Evolutionary conservation across 2,888 invertebrate species (phyloP).

Genomic region (Merodon equestris): DNA sequence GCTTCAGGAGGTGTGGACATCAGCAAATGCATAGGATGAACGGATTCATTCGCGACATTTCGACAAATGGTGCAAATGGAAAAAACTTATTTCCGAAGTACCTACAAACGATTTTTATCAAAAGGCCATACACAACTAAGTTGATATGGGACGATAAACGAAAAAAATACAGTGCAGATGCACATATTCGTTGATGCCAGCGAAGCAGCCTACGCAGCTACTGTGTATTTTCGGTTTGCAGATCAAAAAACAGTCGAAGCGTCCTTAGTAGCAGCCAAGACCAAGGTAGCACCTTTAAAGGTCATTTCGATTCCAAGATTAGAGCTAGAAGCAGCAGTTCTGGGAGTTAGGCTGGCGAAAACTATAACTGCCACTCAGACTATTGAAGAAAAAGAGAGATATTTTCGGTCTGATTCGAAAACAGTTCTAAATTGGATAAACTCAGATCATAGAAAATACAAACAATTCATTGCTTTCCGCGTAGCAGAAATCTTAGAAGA

Average conservation of each 20-base stretch:
- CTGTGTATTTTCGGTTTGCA: constrained; percentile 6
- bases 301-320: no score
- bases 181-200: constrained; percentile 16
- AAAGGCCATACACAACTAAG: not conserved
- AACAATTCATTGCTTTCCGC: constrained; percentile 23
- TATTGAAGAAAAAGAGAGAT: not conserved
- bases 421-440: constrained; percentile 35
- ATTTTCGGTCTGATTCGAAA: constrained; percentile 29
- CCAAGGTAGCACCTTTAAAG: no score
- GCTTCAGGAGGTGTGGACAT: constrained; percentile 12
- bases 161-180: constrained; percentile 1
- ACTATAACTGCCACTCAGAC: constrained; percentile 1
- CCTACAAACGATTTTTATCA: not conserved
- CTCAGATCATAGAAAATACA: constrained; percentile 22
- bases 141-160: not conserved
- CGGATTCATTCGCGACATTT: not conserved
- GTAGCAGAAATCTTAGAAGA: constrained; percentile 30
- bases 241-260: not conserved
- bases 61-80: constrained; percentile 6
- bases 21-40: constrained; percentile 7
- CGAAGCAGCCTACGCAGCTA: constrained; percentile 14
- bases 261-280: not conserved
- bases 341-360: constrained; percentile 10
- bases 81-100: not conserved
- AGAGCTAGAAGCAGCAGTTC: constrained; percentile 1